Conservation (phyloP, 2,113 vertebrate genomes). For the Hassar affinis region DNA sequence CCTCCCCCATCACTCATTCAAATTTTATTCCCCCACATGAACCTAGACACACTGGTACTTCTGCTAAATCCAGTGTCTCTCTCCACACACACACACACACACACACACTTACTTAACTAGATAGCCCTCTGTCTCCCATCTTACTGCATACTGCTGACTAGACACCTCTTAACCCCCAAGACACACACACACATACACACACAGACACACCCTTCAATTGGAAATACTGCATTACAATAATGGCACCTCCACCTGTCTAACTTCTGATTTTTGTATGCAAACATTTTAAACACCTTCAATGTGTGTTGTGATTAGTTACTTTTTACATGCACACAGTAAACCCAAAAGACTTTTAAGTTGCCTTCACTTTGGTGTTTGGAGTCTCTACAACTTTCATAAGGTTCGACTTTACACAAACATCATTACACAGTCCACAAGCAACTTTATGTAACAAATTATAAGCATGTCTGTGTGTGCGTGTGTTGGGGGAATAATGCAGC, state of each 20-base stretch:
- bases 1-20: slow-evolving; percentile 19
- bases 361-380: too few species aligned
- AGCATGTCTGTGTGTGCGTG: neutral
- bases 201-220: slow-evolving; percentile 4
- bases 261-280: too few species aligned
- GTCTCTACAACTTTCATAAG: neutral
- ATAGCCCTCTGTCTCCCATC: neutral
- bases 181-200: neutral
- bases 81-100: slow-evolving; percentile 13
- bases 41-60: slow-evolving; percentile 35
- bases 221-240: slow-evolving; percentile 14
- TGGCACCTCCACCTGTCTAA: neutral
- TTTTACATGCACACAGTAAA: too few species aligned
- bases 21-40: slow-evolving; percentile 22
- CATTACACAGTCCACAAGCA: neutral
- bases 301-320: too few species aligned
- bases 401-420: neutral
- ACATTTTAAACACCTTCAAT: too few species aligned
- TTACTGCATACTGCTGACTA: slow-evolving; percentile 11
- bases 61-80: slow-evolving; percentile 1
- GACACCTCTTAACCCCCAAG: slow-evolving; percentile 18
- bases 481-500: neutral
- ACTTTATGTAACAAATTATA: neutral
- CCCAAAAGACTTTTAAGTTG: too few species aligned
- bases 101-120: neutral